Percentiles rank a stretch among this genome's conserved stretches.
Evolutionary conservation across 2,113 vertebrate species (phyloP).

Genomic region (Laticauda colubrina): DNA sequence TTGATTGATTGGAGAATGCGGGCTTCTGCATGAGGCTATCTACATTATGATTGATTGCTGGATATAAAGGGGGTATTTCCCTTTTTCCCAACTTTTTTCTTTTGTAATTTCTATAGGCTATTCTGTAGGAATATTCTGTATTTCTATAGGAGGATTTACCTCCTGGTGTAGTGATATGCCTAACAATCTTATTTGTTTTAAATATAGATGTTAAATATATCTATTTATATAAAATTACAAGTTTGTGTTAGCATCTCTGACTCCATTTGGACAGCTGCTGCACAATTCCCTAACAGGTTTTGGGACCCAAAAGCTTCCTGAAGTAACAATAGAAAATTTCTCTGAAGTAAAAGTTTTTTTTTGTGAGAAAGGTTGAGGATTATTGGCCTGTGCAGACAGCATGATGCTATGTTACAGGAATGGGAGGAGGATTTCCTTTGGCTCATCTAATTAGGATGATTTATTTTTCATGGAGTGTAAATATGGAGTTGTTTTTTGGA

Average conservation of each 20-base stretch:
- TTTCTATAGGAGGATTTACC: too few relatives aligned
- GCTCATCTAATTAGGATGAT: background rate
- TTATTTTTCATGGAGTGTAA: background rate
- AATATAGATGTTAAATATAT: background rate
- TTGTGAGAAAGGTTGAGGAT: background rate
- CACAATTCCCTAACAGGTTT: background rate
- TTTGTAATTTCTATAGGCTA: too few relatives aligned
- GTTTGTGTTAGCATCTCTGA: background rate
- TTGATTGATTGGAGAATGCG: background rate
- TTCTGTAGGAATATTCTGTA: too few relatives aligned
- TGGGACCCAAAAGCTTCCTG: background rate
- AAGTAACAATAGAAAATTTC: background rate
- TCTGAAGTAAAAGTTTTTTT: background rate
- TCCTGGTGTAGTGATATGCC: background rate
- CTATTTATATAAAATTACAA: background rate
- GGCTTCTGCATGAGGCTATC: background rate
- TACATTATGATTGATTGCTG: background rate
- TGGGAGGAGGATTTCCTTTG: background rate
- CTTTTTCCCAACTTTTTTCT: background rate
- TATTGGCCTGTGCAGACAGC: background rate
- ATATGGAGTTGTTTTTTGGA: background rate
- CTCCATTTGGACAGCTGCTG: background rate
- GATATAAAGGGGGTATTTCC: background rate
- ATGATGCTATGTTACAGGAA: background rate
- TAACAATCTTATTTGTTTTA: background rate